These are phyloP conservation scores for Sebastes taczanowskii DNA, from an alignment of 2,797 vertebrate genomes.

Conservation along the genomic window DNA sequence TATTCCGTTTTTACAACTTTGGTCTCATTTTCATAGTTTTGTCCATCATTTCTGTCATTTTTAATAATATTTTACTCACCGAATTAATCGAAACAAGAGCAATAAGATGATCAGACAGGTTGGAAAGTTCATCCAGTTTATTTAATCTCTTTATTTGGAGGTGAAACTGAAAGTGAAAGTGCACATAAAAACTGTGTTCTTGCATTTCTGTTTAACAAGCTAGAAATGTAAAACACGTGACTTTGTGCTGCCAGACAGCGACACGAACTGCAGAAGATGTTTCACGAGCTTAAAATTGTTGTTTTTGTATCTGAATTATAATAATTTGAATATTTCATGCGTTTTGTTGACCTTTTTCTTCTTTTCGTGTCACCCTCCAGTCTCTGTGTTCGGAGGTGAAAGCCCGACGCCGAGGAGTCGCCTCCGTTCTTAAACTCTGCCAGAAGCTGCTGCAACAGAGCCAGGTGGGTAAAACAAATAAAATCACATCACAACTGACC, in stretches of 20 bases:
- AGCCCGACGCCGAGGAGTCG: conserved; percentile 88
- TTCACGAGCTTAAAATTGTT: not conserved
- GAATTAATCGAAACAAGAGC: not conserved
- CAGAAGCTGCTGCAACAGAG: conserved; percentile 92
- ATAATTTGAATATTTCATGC: not conserved
- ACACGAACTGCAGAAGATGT: not conserved
- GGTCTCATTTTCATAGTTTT: not conserved
- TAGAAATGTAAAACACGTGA: not conserved
- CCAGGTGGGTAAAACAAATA: conserved; percentile 65
- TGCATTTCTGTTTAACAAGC: not conserved
- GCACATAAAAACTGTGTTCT: not conserved
- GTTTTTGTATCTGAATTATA: not conserved
- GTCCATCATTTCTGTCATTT: not conserved
- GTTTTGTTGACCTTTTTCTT: not conserved
- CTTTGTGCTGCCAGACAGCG: not conserved
- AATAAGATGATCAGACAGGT: not conserved
- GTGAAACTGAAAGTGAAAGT: not conserved
- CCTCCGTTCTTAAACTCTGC: conserved; percentile 92
- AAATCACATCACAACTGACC: no score
- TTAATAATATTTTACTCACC: no score
- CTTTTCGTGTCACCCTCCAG: conserved; percentile 62
- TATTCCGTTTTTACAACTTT: not conserved
- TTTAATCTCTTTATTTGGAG: not conserved
- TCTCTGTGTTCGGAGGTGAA: conserved; percentile 91
- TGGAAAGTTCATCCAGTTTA: not conserved